These are phyloP conservation scores for Phaethon lepturus DNA, from an alignment of 2,113 vertebrate genomes.

Conservation along the genomic window DNA sequence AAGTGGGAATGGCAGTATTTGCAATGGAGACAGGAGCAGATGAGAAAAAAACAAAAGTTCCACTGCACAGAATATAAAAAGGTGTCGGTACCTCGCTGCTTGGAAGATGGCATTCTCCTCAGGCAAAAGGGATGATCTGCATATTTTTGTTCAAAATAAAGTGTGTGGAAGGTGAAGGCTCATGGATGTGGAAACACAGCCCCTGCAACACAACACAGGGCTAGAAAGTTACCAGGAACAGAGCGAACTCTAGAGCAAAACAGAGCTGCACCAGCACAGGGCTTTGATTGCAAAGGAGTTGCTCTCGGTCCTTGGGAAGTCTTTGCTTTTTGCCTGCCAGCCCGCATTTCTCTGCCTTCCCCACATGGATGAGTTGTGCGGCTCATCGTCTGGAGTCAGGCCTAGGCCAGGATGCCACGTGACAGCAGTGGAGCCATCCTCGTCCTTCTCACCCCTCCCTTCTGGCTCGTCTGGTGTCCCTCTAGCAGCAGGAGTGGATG, in stretches of 20 bases:
- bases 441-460: background rate
- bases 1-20: background rate
- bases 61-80: background rate
- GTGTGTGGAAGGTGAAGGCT: conserved; percentile 25
- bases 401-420: background rate
- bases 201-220: background rate
- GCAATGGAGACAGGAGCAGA: background rate
- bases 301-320: background rate
- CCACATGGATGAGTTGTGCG: background rate
- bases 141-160: conserved; percentile 4
- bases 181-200: background rate
- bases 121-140: background rate
- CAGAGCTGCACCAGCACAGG: background rate
- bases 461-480: background rate
- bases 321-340: background rate
- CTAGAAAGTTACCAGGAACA: conserved; percentile 4
- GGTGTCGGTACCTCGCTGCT: background rate
- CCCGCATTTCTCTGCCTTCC: background rate
- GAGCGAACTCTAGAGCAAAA: background rate
- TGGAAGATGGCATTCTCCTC: background rate
- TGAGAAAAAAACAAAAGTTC: background rate
- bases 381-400: accelerated
- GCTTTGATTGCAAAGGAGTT: background rate
- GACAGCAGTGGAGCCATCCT: background rate
- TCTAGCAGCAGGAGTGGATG: background rate